Evolutionary conservation across 2,113 vertebrate species (phyloP).

Genomic region (Onychostoma macrolepis): DNA sequence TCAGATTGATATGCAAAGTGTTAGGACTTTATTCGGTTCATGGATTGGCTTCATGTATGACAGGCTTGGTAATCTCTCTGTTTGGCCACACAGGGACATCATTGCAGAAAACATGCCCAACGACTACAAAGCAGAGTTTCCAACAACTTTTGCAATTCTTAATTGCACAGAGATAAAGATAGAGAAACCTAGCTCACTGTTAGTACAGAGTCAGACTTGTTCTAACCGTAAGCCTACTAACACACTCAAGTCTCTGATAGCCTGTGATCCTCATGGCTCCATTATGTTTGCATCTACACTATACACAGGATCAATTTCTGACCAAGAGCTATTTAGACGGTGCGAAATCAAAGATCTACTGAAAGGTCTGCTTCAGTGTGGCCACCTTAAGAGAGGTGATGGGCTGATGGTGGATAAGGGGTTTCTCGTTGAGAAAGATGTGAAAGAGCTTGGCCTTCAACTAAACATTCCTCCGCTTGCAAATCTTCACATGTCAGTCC

Average conservation of each 20-base stretch:
- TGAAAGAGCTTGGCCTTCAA: not conserved
- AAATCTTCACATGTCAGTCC: not conserved
- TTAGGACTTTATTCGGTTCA: not conserved
- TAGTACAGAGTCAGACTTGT: conserved; percentile 22
- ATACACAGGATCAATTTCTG: conserved; percentile 14
- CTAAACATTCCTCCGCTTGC: not conserved
- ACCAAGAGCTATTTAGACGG: conserved; percentile 32
- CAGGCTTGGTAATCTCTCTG: not conserved
- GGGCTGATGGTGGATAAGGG: conserved; percentile 30
- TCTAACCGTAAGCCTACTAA: conserved; percentile 28
- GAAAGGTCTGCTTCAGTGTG: conserved; percentile 14
- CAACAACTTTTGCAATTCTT: conserved; percentile 28
- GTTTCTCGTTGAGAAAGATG: not conserved
- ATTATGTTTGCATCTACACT: conserved; percentile 42
- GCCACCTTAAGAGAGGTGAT: conserved; percentile 37
- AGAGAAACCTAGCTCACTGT: conserved; percentile 7
- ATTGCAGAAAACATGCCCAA: conserved; percentile 24
- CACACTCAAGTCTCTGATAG: conserved; percentile 42
- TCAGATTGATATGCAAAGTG: conserved; percentile 2
- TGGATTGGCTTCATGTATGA: conserved; percentile 4
- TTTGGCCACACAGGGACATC: conserved; percentile 38
- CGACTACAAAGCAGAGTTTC: conserved; percentile 7
- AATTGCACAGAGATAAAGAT: conserved; percentile 29
- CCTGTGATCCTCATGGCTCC: conserved; percentile 41
- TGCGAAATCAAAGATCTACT: conserved; percentile 15